Conservation (phyloP, 2,113 vertebrate genomes). For the Mus pahari region DNA sequence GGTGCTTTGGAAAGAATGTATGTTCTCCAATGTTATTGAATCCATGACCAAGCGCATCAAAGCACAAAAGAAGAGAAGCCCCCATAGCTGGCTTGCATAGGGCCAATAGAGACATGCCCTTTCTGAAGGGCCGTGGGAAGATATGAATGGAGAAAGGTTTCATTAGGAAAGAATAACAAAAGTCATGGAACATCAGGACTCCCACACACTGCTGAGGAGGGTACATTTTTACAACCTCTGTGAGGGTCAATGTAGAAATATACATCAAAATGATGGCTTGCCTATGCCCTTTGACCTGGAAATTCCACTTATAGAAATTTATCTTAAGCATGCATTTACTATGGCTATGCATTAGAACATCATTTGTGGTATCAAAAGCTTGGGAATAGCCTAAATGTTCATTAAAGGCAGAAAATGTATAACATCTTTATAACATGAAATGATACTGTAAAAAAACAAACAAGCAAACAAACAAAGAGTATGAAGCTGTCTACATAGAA, state of each 20-base stretch:
- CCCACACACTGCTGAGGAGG: background rate
- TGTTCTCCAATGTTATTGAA: background rate
- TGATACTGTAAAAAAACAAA: background rate
- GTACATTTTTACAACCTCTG: conserved; percentile 37
- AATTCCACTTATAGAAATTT: conserved; percentile 57
- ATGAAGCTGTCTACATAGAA: background rate
- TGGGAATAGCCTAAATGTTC: background rate
- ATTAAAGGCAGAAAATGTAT: background rate
- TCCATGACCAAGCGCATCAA: background rate
- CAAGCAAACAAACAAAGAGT: background rate
- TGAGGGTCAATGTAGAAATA: conserved; percentile 40
- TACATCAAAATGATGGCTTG: conserved; percentile 40
- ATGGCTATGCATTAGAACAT: background rate
- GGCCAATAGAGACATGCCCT: background rate
- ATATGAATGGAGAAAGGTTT: background rate
- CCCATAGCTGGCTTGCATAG: background rate
- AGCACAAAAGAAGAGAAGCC: background rate
- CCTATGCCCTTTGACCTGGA: conserved; percentile 44
- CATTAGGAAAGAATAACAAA: conserved; percentile 42
- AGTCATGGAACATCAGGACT: background rate
- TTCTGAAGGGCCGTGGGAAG: background rate
- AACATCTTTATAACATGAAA: background rate
- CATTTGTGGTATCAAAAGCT: background rate
- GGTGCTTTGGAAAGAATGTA: background rate
- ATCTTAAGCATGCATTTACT: conserved; percentile 31